Evolutionary conservation across 1,140 invertebrate genomes (phyloP).

Genomic region (Macrosteles quadrilineatus): DNA sequence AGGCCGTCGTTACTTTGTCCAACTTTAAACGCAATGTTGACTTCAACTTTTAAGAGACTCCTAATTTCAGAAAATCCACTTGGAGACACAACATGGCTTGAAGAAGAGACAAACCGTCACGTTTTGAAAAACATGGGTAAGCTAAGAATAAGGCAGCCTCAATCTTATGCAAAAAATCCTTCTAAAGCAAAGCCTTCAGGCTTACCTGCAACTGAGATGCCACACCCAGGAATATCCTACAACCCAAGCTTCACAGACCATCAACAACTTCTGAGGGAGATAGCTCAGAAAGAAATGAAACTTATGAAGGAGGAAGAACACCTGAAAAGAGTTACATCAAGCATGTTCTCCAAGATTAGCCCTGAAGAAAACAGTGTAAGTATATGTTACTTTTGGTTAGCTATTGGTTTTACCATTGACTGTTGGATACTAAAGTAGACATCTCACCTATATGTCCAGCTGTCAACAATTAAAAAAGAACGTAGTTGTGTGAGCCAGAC

Average conservation of each 20-base stretch:
- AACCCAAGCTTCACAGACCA: slow-evolving; percentile 88
- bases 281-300: slow-evolving; percentile 65
- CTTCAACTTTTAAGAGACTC: no score
- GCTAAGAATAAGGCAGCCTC: slow-evolving; percentile 48
- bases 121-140: slow-evolving; percentile 53
- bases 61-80: slow-evolving; percentile 10
- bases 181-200: slow-evolving; percentile 46
- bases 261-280: slow-evolving; percentile 68
- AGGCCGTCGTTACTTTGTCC: no score
- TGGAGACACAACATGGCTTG: slow-evolving; percentile 51
- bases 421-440: no score
- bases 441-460: no score
- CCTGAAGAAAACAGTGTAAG: slow-evolving; percentile 59
- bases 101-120: slow-evolving; percentile 52
- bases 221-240: slow-evolving; percentile 88
- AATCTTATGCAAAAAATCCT: slow-evolving; percentile 44
- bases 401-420: no score
- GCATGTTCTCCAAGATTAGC: slow-evolving; percentile 73
- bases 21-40: no score
- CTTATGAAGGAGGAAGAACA: slow-evolving; percentile 72
- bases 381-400: no score
- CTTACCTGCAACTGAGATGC: slow-evolving; percentile 66
- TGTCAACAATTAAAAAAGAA: no score
- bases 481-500: no score
- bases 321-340: slow-evolving; percentile 72